phyloP scores from a whole-genome alignment of 2,797 vertebrate species.

The Botia almorhae region DNA sequence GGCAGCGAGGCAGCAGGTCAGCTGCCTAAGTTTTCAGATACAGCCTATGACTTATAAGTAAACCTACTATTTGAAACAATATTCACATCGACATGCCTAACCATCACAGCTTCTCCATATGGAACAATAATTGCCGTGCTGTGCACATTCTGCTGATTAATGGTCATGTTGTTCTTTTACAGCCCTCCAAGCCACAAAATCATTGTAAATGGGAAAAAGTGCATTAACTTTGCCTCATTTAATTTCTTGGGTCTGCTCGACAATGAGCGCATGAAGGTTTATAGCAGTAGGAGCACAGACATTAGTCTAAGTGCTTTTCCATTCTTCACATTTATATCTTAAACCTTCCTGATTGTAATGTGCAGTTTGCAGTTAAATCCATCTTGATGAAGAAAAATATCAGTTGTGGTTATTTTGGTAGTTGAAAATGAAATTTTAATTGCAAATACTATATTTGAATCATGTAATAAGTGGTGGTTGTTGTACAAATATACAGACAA shows the following conservation, averaged over 20 bases:
- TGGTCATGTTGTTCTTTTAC: conserved; percentile 59
- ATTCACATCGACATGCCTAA: conserved; percentile 18
- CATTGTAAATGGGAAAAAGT: conserved; percentile 91
- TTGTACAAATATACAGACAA: neutral
- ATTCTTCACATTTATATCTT: conserved; percentile 7
- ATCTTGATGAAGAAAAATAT: conserved; percentile 15
- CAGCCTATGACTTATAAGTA: neutral
- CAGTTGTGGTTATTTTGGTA: conserved; percentile 3
- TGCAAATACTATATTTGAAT: neutral
- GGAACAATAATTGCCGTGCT: conserved; percentile 12
- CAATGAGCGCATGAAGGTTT: conserved; percentile 92
- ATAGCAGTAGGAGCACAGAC: conserved; percentile 55
- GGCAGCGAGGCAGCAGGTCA: too few species aligned
- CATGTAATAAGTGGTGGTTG: neutral
- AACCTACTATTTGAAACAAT: neutral
- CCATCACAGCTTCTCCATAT: conserved; percentile 20
- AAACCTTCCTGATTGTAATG: conserved; percentile 36
- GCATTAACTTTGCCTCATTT: conserved; percentile 94
- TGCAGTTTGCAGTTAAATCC: conserved; percentile 18
- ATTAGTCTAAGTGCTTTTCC: conserved; percentile 46
- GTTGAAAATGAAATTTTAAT: neutral
- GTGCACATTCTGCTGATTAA: conserved; percentile 34
- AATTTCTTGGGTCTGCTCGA: conserved; percentile 96
- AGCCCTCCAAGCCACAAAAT: conserved; percentile 93
- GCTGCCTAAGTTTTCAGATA: too few species aligned